A percentile compares a stretch with the other conserved stretches of the same genome.
Evolutionary conservation across 2,888 invertebrate species (phyloP).

Genomic region (Conistra vaccinii): DNA sequence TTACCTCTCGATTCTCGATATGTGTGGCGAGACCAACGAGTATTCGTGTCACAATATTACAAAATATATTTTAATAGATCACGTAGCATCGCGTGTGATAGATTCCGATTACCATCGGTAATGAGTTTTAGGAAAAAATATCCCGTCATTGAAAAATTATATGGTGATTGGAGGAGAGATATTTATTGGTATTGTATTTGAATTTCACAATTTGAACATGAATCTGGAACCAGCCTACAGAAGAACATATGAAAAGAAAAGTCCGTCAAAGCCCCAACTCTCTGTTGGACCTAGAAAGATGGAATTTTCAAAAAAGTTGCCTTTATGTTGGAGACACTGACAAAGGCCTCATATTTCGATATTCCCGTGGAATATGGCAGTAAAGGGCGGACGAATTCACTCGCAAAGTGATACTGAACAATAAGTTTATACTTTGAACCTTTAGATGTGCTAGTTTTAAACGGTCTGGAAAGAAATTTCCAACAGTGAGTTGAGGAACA

Average conservation of each 20-base stretch:
- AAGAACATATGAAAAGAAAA: too few species aligned
- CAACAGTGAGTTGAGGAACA: not conserved
- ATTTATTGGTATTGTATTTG: constrained; percentile 7
- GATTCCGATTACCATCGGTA: constrained; percentile 54
- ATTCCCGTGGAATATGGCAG: too few species aligned
- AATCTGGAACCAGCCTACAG: too few species aligned
- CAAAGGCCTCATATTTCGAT: too few species aligned
- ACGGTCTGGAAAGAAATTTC: not conserved
- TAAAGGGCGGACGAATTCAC: too few species aligned
- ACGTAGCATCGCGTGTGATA: constrained; percentile 58
- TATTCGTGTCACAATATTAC: constrained; percentile 68
- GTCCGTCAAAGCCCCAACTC: too few species aligned
- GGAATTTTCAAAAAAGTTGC: too few species aligned
- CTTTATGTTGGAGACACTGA: too few species aligned
- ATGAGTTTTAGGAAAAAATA: constrained; percentile 53
- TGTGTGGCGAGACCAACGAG: constrained; percentile 55
- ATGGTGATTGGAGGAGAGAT: constrained; percentile 14
- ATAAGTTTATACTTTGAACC: too few species aligned
- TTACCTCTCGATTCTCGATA: constrained; percentile 63
- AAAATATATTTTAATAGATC: constrained; percentile 63
- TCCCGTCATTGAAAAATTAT: constrained; percentile 30
- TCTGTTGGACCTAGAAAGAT: too few species aligned
- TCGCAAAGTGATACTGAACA: too few species aligned
- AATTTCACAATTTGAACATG: constrained; percentile 12
- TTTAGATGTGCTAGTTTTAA: not conserved